These are phyloP conservation scores for Heliornis fulica DNA, from an alignment of 2,113 vertebrate species.

Conservation along the genomic window DNA sequence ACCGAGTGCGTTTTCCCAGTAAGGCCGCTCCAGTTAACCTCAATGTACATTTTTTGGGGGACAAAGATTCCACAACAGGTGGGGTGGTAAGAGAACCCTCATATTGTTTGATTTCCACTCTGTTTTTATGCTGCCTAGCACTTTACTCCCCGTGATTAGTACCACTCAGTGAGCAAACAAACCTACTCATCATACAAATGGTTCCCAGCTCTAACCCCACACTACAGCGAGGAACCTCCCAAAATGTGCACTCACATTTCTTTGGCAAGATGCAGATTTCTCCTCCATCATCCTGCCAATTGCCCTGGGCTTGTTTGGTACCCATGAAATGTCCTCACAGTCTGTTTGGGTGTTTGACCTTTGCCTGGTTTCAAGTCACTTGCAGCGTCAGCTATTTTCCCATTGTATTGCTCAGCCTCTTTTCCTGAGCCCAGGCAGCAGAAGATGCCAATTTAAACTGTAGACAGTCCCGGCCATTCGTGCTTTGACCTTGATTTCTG, in stretches of 20 bases:
- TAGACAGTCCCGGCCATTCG: neutral
- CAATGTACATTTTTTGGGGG: too few relatives aligned
- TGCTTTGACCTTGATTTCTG: neutral
- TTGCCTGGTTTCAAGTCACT: neutral
- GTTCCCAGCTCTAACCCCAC: neutral
- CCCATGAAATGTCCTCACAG: too few relatives aligned
- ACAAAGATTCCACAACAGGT: neutral
- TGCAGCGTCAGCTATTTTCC: neutral
- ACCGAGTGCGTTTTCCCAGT: neutral
- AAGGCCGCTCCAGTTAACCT: too few relatives aligned
- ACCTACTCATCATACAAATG: neutral
- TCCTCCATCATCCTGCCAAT: neutral
- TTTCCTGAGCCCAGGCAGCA: neutral
- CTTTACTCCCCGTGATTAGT: neutral
- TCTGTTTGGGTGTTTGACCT: neutral
- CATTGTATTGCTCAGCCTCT: neutral
- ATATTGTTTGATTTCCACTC: neutral
- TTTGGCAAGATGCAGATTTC: neutral
- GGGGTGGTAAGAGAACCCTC: neutral
- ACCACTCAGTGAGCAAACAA: neutral
- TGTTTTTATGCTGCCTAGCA: neutral
- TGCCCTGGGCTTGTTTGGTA: neutral
- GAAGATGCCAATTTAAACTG: neutral
- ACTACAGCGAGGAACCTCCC: neutral
- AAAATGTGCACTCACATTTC: fast-evolving